A percentile compares a stretch with the other conserved stretches of the same genome.
phyloP scores from a whole-genome alignment of 2,113 vertebrate species.

The Lipophrys pholis region DNA sequence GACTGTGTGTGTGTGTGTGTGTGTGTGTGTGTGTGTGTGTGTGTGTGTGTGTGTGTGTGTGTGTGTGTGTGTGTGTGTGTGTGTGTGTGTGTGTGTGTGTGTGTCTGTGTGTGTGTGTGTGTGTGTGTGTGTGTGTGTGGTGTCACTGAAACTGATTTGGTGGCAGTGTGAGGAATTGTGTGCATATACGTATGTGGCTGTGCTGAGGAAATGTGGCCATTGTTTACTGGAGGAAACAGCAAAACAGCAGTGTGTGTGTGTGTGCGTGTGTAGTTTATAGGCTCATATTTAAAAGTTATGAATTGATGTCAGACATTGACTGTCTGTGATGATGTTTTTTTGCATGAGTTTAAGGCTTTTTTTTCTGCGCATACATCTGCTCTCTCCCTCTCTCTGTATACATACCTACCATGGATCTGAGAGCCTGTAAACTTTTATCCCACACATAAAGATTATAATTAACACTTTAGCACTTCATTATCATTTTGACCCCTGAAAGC shows the following conservation, averaged over 20 bases:
- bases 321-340: constrained; percentile 9
- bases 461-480: constrained; percentile 46
- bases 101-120: constrained; percentile 2
- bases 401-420: constrained; percentile 35
- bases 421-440: constrained; percentile 46
- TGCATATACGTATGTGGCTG: background rate
- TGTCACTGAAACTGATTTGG: no score
- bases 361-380: background rate
- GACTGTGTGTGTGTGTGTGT: constrained; percentile 6
- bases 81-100: background rate
- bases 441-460: constrained; percentile 51
- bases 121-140: background rate
- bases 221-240: constrained; percentile 23
- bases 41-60: background rate
- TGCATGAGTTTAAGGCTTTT: constrained; percentile 2
- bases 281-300: constrained; percentile 57
- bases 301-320: constrained; percentile 52
- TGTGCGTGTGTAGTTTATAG: constrained; percentile 22
- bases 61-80: background rate
- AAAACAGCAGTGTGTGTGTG: background rate
- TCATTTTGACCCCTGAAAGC: constrained; percentile 34
- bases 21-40: background rate
- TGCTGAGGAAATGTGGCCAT: constrained; percentile 25
- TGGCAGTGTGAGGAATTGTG: no score
- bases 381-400: background rate